phyloP scores from a whole-genome alignment of 2,888 invertebrate genomes.

The Danaus chrysippus region DNA sequence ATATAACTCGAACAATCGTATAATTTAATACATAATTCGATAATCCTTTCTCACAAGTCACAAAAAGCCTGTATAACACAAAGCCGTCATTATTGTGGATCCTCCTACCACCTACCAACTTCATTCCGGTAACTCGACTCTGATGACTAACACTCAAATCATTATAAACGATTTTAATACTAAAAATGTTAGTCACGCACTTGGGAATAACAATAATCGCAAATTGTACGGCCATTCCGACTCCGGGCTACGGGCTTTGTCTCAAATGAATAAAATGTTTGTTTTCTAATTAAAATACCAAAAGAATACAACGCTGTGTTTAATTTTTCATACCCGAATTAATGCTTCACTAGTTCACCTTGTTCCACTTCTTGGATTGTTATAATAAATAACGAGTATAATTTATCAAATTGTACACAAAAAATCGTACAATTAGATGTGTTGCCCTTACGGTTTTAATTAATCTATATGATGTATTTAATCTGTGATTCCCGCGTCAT shows the following conservation, averaged over 20 bases:
- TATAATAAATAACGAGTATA: not conserved
- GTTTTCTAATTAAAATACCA: conserved; percentile 6
- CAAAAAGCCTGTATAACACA: not conserved
- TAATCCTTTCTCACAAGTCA: not conserved
- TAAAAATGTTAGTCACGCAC: conserved; percentile 25
- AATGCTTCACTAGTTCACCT: not conserved
- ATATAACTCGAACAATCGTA: not conserved
- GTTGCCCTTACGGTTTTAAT: conserved; percentile 6
- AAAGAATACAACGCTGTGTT: not conserved
- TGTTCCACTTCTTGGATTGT: not conserved
- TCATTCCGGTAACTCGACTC: conserved; percentile 16
- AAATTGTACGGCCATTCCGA: conserved; percentile 13
- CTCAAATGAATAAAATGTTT: conserved; percentile 5
- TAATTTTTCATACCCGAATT: conserved; percentile 2
- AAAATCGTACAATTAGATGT: not conserved
- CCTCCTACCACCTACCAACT: conserved; percentile 2
- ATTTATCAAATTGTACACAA: not conserved
- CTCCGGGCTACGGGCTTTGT: conserved; percentile 11
- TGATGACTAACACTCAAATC: conserved; percentile 19
- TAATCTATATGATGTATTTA: conserved; percentile 11
- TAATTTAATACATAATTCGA: too few relatives aligned
- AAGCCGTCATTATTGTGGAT: conserved; percentile 9
- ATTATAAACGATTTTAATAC: conserved; percentile 18
- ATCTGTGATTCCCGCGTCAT: conserved; percentile 22
- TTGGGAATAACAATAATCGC: conserved; percentile 21